These are phyloP conservation scores for Hemithea aestivaria DNA, from an alignment of 2,888 invertebrate genomes.

Conservation along the genomic window DNA sequence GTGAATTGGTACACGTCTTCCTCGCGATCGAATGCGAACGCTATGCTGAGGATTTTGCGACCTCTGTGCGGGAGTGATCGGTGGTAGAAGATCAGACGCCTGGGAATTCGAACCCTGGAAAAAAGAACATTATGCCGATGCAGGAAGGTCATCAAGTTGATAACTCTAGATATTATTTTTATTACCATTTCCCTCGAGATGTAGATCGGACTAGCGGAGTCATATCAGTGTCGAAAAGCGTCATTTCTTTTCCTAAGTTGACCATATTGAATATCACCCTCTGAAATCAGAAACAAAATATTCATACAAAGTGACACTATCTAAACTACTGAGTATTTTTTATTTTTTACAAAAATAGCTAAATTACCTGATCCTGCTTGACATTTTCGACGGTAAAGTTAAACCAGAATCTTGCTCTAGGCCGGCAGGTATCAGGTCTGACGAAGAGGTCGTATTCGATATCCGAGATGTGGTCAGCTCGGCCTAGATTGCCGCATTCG, in stretches of 20 bases:
- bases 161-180: too few species aligned
- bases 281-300: constrained; percentile 71
- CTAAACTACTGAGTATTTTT: too few species aligned
- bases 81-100: constrained; percentile 94
- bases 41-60: constrained; percentile 95
- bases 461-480: constrained; percentile 95
- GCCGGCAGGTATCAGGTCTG: constrained; percentile 97
- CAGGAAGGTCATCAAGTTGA: too few species aligned
- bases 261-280: constrained; percentile 98
- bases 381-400: constrained; percentile 99
- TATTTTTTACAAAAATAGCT: too few species aligned
- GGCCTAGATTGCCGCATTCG: constrained; percentile 97
- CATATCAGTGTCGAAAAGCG: constrained; percentile 92
- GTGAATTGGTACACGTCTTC: constrained; percentile 98
- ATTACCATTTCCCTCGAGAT: constrained; percentile 93
- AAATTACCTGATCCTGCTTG: constrained; percentile 87
- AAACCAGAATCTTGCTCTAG: constrained; percentile 96
- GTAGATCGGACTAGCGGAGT: constrained; percentile 96
- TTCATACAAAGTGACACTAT: too few species aligned
- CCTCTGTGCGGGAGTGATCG: constrained; percentile 92
- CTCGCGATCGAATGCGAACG: constrained; percentile 96
- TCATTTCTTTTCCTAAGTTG: constrained; percentile 95
- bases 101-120: constrained; percentile 86
- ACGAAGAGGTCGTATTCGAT: constrained; percentile 98
- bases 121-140: not conserved